Base-by-base conservation (phyloP, 2,888 invertebrate species). In the Diploptera punctata region DNA sequence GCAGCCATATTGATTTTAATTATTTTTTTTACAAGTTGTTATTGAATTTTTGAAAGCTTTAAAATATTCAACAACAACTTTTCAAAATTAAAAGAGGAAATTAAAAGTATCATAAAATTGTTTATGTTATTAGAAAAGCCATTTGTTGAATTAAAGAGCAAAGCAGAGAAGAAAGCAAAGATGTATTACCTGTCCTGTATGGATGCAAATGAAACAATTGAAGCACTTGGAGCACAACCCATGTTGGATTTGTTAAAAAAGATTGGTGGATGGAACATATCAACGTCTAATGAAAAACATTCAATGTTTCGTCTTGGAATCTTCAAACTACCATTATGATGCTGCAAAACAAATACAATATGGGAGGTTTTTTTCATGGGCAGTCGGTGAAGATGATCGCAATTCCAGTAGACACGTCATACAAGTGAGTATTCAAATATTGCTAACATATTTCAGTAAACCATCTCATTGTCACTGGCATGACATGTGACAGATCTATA, bases 181-280 rank as follows among this genome's bases (percentile, higher is more conserved):
- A 84, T 90, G 44, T 98, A 97, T 83, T 98, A 96, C 82, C 88
- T 91, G 77, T 96, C 98, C 0, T 98, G 98, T 80, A 88, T 98
- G 85, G 98, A 98, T 81, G 87, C 88, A 0, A 95, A 97, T 77
- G 96, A 96, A 80, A 95, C 93, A 0, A 92, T 97, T 76, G 98
- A 98, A 82, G 87, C 90, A 65, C 83, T 94, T 19, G 96, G 94
- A 0, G 91, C 93, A 13, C 87, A 91, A 76, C 98, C 98, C 0
- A 87, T 98, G 84, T 80, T 93, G 9, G 88, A 90, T 24, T 84
- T 97, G n/a, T 84, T 97, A 68, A 85, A 86, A 74, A 86, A 90
- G 76, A 83, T 96, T 16, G 75, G 75, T 16, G 75, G 75, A 0
- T 98, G 97, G 97, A 94, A 93, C 80, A 84, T 97, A 7, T 91